Evolutionary conservation across 2,113 vertebrate species (phyloP).

Genomic region (Pteronura brasiliensis): DNA sequence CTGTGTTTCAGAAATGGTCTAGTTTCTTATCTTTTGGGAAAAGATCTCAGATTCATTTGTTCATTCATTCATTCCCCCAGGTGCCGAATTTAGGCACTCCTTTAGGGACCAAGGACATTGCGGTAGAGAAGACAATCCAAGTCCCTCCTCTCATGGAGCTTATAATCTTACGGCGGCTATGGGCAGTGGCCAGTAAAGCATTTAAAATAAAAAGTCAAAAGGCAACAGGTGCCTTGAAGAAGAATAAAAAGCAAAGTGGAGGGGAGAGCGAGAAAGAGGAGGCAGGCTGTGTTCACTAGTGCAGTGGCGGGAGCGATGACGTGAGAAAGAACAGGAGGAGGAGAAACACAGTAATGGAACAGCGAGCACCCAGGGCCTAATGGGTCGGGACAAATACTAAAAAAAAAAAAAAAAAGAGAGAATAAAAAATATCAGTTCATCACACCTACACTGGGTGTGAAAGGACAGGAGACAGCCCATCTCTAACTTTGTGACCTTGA

Average conservation of each 20-base stretch:
- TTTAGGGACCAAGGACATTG: not conserved
- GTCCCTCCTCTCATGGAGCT: not conserved
- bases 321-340: too few relatives aligned
- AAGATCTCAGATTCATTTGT: not conserved
- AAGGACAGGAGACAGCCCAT: not conserved
- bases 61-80: not conserved
- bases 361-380: not conserved
- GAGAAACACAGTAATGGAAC: not conserved
- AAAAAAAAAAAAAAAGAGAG: not conserved
- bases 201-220: not conserved
- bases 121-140: too few relatives aligned
- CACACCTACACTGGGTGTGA: not conserved
- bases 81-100: not conserved
- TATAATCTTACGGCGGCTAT: rapidly evolving
- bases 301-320: not conserved
- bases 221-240: not conserved
- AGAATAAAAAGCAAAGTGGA: not conserved
- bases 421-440: not conserved
- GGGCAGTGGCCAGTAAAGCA: not conserved
- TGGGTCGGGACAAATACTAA: not conserved
- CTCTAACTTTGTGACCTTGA: not conserved
- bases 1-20: not conserved
- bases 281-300: not conserved
- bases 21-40: not conserved
- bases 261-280: not conserved